These are phyloP conservation scores for Gallinago nigripennis DNA, from an alignment of 2,797 vertebrate species.

Conservation along the genomic window DNA sequence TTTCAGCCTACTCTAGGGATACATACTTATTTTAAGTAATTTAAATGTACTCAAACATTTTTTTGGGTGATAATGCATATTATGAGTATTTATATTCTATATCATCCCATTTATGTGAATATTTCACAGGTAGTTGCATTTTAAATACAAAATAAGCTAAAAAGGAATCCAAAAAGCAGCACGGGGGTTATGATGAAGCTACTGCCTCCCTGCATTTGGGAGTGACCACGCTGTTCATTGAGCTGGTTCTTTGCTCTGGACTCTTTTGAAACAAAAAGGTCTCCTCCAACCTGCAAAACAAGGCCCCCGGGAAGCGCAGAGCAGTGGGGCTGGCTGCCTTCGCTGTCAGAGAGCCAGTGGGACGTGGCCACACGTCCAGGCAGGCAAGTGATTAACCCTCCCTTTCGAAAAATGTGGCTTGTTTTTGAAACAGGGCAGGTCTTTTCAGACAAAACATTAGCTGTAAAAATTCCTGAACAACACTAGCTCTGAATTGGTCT, in stretches of 20 bases:
- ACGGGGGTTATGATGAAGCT: neutral
- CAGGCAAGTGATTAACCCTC: neutral
- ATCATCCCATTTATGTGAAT: neutral
- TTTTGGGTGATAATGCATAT: neutral
- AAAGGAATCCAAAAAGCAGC: neutral
- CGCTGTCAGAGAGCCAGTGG: neutral
- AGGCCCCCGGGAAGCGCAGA: neutral
- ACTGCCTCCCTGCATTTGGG: neutral
- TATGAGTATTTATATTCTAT: neutral
- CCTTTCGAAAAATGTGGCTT: neutral
- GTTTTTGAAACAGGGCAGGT: neutral
- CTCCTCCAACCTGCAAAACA: neutral
- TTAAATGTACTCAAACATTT: neutral
- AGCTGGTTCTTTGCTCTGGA: neutral
- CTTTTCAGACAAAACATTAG: slow-evolving; percentile 6
- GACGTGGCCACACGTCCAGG: neutral
- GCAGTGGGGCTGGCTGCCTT: neutral
- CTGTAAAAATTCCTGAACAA: neutral
- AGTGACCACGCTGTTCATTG: neutral
- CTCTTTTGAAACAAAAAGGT: neutral
- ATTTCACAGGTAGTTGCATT: neutral
- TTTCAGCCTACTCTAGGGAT: neutral
- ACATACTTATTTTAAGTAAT: neutral
- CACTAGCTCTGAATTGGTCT: neutral
- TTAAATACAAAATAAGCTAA: neutral